Base-by-base conservation (phyloP, 2,113 vertebrate species). In the Galemys pyrenaicus region DNA sequence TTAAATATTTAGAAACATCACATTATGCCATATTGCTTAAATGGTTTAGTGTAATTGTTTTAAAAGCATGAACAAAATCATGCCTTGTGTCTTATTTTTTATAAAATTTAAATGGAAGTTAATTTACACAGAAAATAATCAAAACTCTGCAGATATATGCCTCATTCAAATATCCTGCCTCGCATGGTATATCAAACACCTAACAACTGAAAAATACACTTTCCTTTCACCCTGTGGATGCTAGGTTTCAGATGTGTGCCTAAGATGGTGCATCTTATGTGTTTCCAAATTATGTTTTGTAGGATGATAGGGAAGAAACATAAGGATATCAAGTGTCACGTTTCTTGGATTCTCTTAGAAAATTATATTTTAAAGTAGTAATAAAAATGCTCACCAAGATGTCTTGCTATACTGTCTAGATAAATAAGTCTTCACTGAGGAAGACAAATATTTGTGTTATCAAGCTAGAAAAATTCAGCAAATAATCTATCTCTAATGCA, bases 1-100 rank as follows among this genome's bases (percentile, higher is more conserved):
- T 93, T 97, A 95, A 97, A 95, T 95, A 96, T 97, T 96, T 93
- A 93, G 87, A 95, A 96, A 92, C 44, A 84, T 92, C 78, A 84
- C 62, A 91, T 94, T 74, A 95, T 92, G 51, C 62, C 86, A 49
- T 91, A 83, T 93, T 96, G 67, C 41, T 94, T 92, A 96, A 94
- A 54, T 85, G 8, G 20, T 22, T 67, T 87, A 92, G 41, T 71
- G 74, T 87, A 94, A 95, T 95, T 95, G 62, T 78, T 90, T 92
- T 58, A 26, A 94, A 95, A 84, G 20, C 46, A 92, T 78, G 80
- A 95, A 90, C 8, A 92, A 91, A 56, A 94, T 54, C 84, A 92
- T 94, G 56, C 15, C 9, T 90, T 19, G 22, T 85, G 58, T 54
- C 20, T 60, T 74, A 78, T 71, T 84, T 54, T 96, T 91, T 68